Evolutionary conservation across 2,797 vertebrate species (phyloP).

Genomic region (Ceryle rudis): DNA sequence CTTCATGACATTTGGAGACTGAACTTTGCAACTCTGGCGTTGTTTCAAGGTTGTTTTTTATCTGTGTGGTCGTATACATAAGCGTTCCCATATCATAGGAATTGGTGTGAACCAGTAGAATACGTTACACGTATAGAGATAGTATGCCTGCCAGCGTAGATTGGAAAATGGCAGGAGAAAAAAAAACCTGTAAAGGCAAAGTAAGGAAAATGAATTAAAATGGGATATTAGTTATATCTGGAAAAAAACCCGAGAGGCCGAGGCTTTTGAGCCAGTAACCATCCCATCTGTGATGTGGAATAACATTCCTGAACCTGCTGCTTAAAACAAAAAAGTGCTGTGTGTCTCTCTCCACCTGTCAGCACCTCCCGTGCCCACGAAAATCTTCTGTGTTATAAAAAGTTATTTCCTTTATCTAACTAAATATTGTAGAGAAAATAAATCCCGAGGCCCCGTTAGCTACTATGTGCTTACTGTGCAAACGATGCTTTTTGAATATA

Average conservation of each 20-base stretch:
- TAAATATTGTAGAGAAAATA: background rate
- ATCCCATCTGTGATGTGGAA: background rate
- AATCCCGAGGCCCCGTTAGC: background rate
- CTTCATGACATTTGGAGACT: background rate
- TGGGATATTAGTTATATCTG: background rate
- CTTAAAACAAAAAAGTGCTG: background rate
- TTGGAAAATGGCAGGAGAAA: background rate
- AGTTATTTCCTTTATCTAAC: background rate
- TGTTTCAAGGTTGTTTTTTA: background rate
- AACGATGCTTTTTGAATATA: background rate
- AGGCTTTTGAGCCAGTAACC: background rate
- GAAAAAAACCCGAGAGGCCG: background rate
- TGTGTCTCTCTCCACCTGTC: background rate
- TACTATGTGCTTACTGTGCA: background rate
- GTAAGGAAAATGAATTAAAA: background rate
- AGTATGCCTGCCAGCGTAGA: background rate
- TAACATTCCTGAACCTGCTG: background rate
- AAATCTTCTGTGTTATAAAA: background rate
- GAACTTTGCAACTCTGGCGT: background rate
- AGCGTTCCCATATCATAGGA: background rate
- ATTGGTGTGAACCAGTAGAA: background rate
- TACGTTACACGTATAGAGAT: background rate
- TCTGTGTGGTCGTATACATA: background rate
- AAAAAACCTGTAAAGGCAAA: background rate
- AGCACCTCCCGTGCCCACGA: background rate